These are phyloP conservation scores for Leptodactylus fallax DNA, from an alignment of 2,797 vertebrate species.

Conservation along the genomic window DNA sequence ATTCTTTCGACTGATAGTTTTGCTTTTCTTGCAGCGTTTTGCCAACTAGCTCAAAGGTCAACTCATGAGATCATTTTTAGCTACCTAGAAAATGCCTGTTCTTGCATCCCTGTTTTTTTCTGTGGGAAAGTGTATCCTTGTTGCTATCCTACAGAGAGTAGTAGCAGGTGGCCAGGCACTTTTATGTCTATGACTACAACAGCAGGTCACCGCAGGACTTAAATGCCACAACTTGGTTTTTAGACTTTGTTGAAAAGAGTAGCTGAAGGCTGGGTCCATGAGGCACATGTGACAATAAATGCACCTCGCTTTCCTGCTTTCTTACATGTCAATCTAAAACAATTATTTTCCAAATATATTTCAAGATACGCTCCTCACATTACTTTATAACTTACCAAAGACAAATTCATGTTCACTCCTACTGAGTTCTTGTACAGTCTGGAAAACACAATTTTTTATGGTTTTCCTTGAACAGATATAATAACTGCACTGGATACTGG, in stretches of 20 bases:
- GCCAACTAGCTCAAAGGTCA: slow-evolving; percentile 54
- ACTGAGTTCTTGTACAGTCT: slow-evolving; percentile 9
- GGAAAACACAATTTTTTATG: slow-evolving; percentile 55
- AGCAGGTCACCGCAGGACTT: slow-evolving; percentile 55
- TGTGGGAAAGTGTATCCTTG: slow-evolving; percentile 40
- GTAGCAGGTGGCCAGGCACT: slow-evolving; percentile 58
- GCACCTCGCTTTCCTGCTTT: slow-evolving; percentile 31
- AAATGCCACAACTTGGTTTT: slow-evolving; percentile 60
- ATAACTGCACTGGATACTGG: not conserved
- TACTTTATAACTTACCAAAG: slow-evolving; percentile 30
- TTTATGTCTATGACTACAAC: slow-evolving; percentile 36
- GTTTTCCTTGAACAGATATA: slow-evolving; percentile 33
- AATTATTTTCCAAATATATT: slow-evolving; percentile 51
- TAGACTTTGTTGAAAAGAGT: slow-evolving; percentile 49
- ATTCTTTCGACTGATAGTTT: slow-evolving; percentile 50
- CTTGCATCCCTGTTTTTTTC: slow-evolving; percentile 14
- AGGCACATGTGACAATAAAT: slow-evolving; percentile 45
- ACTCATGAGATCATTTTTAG: slow-evolving; percentile 41
- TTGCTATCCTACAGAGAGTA: slow-evolving; percentile 34
- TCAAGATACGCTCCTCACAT: slow-evolving; percentile 43
- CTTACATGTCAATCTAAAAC: slow-evolving; percentile 46
- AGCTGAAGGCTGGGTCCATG: slow-evolving; percentile 49
- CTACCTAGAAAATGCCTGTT: slow-evolving; percentile 35
- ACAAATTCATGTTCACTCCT: slow-evolving; percentile 28
- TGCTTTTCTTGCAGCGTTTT: slow-evolving; percentile 48